Percentiles rank a stretch among this genome's conserved stretches.
Conservation (phyloP, 2,888 invertebrate genomes). For the Penaeus monodon region DNA sequence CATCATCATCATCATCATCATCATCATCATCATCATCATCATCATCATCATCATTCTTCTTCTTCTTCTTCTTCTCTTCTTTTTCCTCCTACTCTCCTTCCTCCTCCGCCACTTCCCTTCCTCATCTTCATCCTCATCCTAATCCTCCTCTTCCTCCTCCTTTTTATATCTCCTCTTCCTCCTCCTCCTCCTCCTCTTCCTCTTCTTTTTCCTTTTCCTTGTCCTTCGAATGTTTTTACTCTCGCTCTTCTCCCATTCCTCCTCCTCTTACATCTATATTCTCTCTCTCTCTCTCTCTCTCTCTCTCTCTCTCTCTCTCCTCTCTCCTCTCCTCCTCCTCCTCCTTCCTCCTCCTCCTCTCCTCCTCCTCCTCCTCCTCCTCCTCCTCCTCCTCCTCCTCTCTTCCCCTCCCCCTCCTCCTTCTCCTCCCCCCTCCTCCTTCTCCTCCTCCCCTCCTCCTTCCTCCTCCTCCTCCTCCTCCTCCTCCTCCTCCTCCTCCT, state of each 20-base stretch:
- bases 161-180: neutral
- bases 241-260: too few species aligned
- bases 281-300: too few species aligned
- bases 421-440: neutral
- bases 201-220: neutral
- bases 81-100: neutral
- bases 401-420: too few species aligned
- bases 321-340: too few species aligned
- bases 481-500: neutral
- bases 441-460: too few species aligned
- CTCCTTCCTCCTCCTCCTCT: too few species aligned
- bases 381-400: too few species aligned
- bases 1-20: neutral
- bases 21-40: too few species aligned
- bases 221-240: too few species aligned
- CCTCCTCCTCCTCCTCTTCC: neutral
- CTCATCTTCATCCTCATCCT: neutral
- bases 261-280: too few species aligned
- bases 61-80: neutral
- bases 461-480: neutral
- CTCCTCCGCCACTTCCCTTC: neutral
- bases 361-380: too few species aligned
- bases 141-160: neutral
- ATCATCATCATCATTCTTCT: neutral
- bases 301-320: too few species aligned